These are phyloP conservation scores for Heliconius cydno DNA, from an alignment of 2,888 invertebrate species.

Conservation along the genomic window DNA sequence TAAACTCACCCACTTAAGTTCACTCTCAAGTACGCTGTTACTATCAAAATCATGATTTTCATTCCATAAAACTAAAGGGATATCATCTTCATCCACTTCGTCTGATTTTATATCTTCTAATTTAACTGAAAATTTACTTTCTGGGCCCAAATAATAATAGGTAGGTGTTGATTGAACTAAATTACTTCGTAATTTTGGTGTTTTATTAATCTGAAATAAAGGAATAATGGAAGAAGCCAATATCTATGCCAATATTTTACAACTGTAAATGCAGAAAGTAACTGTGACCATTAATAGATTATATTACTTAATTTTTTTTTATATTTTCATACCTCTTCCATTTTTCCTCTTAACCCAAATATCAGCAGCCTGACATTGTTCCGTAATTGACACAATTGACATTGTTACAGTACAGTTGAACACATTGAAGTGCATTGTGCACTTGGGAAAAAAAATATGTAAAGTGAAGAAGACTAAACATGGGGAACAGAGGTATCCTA, in stretches of 20 bases:
- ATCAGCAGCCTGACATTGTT: too few relatives aligned
- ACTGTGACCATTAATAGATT: too few relatives aligned
- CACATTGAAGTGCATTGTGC: too few relatives aligned
- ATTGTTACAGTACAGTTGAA: too few relatives aligned
- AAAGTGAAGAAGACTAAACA: not conserved
- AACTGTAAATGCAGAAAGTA: too few relatives aligned
- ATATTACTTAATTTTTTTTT: too few relatives aligned
- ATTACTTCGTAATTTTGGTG: not conserved
- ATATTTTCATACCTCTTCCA: too few relatives aligned
- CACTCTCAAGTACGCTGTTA: slow-evolving; percentile 38
- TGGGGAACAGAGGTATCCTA: not conserved
- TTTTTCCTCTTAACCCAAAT: too few relatives aligned
- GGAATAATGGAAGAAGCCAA: not conserved
- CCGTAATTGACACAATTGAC: too few relatives aligned
- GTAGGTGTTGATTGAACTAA: not conserved
- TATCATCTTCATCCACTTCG: slow-evolving; percentile 48
- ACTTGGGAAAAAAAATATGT: too few relatives aligned
- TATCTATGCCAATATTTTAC: not conserved
- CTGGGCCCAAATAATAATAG: slow-evolving; percentile 31
- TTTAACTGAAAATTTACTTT: slow-evolving; percentile 21
- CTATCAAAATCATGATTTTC: slow-evolving; percentile 31
- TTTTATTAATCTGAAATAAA: not conserved
- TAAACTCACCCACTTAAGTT: slow-evolving; percentile 31
- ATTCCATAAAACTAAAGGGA: slow-evolving; percentile 50
- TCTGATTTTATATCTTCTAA: slow-evolving; percentile 34